These are phyloP conservation scores for Verasper variegatus DNA, from an alignment of 2,113 vertebrate genomes.

Conservation along the genomic window DNA sequence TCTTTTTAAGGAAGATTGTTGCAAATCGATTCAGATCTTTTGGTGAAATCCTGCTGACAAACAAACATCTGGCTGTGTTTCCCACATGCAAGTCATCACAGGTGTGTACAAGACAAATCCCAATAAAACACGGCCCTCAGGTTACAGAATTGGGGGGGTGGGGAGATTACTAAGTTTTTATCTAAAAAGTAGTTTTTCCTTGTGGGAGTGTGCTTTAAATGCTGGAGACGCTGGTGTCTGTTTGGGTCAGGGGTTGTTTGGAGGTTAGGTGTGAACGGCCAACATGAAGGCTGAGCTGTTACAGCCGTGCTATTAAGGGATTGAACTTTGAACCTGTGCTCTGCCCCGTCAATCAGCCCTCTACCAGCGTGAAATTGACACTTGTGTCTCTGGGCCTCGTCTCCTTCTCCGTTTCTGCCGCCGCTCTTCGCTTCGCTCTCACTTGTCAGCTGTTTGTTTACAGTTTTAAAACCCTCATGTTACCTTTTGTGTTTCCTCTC, in stretches of 20 bases:
- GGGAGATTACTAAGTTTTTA: neutral
- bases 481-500: conserved; percentile 7
- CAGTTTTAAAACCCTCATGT: neutral
- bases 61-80: conserved; percentile 6
- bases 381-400: conserved; percentile 37
- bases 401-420: conserved; percentile 19
- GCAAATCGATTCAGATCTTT: neutral
- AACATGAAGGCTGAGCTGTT: conserved; percentile 57
- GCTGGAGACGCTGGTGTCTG: conserved; percentile 13
- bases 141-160: conserved; percentile 12
- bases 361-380: conserved; percentile 55
- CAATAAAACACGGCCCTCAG: conserved; percentile 13
- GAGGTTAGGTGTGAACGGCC: conserved; percentile 37
- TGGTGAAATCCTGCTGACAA: neutral
- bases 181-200: conserved; percentile 5
- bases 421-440: conserved; percentile 20
- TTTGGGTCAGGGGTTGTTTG: conserved; percentile 23
- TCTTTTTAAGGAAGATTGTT: neutral
- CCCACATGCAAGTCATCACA: conserved; percentile 6
- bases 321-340: conserved; percentile 71
- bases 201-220: conserved; percentile 22
- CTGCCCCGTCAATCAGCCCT: conserved; percentile 35
- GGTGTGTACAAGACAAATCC: conserved; percentile 40
- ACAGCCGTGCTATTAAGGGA: conserved; percentile 58
- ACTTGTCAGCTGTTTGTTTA: conserved; percentile 19